These are phyloP conservation scores for Spizaetus ornatus DNA, from an alignment of 2,113 vertebrate species.

Conservation along the genomic window DNA sequence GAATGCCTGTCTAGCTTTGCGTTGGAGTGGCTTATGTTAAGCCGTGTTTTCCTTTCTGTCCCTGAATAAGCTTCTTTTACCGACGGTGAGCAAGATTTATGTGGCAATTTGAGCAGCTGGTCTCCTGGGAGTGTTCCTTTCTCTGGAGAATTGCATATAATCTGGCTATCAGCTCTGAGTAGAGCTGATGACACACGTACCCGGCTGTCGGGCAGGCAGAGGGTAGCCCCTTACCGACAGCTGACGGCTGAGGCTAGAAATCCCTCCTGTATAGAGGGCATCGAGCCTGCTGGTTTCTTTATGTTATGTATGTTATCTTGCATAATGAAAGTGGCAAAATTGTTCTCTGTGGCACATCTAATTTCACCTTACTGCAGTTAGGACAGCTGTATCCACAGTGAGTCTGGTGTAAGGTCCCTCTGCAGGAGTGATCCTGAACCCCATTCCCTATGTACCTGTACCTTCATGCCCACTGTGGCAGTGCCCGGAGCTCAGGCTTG, in stretches of 20 bases:
- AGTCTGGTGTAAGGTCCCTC: rapidly evolving
- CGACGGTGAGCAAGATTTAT: neutral
- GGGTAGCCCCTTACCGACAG: neutral
- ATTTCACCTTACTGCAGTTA: rapidly evolving
- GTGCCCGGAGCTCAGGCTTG: rapidly evolving
- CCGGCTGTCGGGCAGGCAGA: rapidly evolving
- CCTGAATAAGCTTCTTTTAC: neutral
- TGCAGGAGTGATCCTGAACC: neutral
- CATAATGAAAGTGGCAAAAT: rapidly evolving
- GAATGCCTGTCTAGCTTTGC: neutral
- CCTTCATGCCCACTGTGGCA: rapidly evolving
- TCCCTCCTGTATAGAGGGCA: neutral
- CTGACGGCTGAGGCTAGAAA: neutral
- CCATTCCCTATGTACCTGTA: neutral
- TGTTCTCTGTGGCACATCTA: neutral
- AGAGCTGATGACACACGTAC: neutral
- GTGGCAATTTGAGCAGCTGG: neutral
- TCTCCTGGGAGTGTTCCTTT: neutral
- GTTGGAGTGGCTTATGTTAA: neutral
- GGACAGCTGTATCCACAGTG: rapidly evolving
- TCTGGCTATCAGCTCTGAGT: neutral
- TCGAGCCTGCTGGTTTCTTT: rapidly evolving
- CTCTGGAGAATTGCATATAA: neutral
- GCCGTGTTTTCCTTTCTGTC: neutral
- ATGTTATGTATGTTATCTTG: neutral